Evolutionary conservation across 2,797 vertebrate genomes (phyloP), one percentile per base, ranked within the genome.

Genomic region (Phrynocephalus forsythii): DNA sequence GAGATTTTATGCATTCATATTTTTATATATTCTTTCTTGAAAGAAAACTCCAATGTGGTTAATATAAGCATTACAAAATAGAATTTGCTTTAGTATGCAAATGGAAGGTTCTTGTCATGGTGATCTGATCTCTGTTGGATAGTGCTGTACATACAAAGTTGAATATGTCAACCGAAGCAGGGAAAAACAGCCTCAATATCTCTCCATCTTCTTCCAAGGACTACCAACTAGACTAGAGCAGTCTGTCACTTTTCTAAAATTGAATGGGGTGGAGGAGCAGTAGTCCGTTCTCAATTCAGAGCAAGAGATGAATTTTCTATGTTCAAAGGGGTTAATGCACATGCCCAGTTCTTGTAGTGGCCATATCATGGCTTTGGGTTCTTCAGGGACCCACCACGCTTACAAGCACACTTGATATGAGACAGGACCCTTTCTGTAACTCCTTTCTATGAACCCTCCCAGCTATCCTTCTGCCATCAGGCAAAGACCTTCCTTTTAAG

Each of bases 1-100:
- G 79, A 79, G 3, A 33, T 85, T 79, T 69, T 69, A 79, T 85
- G 52, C 13, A 71, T 69, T 83, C 22, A 24, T 83, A 83, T 72
- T 71, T 83, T 71, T 52, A 71, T 24, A n/a, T 28, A 11, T 83
- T 85, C 33, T 66, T 77, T 50, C 75, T 44, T 44, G 33, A 86
- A 80, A 80, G 67, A 38, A 71, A 79, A 48, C 10, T 1, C 24
- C 9, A 60, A 22, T 28, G 20, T 13, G 26, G 24, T 16, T 72
- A 72, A 63, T 7, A 60, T 50, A 86, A 80, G 68, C 68, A 63
- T 16, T 63, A 5, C 60, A 86, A 72, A 80, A 44, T 63, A 86
- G 56, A 72, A 63, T 60, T 44, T 10, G 9, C 24, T n/a, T 71
- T 28, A 83, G 28, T n/a, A 30, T 16, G 18, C 26, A 5, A 67